Conservation (phyloP, 2,888 invertebrate genomes). For the Dynastes maya region DNA sequence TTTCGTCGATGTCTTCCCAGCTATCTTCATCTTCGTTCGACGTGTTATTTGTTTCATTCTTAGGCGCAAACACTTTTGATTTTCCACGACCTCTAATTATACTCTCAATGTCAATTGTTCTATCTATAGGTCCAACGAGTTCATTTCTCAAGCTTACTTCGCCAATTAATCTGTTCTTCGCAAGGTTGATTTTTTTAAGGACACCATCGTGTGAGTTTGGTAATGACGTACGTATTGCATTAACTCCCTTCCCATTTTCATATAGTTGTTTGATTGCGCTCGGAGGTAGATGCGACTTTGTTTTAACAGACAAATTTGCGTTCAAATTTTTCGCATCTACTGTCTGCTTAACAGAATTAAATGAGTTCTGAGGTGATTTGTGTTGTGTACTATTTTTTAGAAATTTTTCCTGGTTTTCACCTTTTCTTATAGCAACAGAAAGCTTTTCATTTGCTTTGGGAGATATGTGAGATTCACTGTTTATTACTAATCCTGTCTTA, state of each 20-base stretch:
- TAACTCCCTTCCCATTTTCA: not conserved
- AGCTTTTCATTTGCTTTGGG: not conserved
- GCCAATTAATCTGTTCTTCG: not conserved
- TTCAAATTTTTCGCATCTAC: too few species aligned
- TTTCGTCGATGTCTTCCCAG: slow-evolving; percentile 15
- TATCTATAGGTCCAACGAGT: not conserved
- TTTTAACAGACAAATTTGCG: too few species aligned
- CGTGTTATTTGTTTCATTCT: not conserved
- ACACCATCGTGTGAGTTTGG: not conserved
- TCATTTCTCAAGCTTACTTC: too few species aligned
- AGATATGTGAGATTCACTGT: not conserved
- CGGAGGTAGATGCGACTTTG: too few species aligned
- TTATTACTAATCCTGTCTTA: not conserved
- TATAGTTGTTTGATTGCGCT: too few species aligned
- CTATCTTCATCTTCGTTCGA: slow-evolving; percentile 2
- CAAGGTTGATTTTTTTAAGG: not conserved
- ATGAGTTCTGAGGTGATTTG: too few species aligned
- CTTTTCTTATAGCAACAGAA: not conserved
- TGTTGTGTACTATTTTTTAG: too few species aligned
- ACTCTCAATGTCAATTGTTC: not conserved
- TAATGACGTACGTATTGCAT: not conserved
- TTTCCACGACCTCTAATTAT: slow-evolving; percentile 25
- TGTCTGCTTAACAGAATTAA: too few species aligned
- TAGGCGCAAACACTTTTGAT: slow-evolving; percentile 8
- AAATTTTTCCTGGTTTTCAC: not conserved